Evolutionary conservation across 1,140 invertebrate genomes (phyloP).

Genomic region (Ooceraea biroi): DNA sequence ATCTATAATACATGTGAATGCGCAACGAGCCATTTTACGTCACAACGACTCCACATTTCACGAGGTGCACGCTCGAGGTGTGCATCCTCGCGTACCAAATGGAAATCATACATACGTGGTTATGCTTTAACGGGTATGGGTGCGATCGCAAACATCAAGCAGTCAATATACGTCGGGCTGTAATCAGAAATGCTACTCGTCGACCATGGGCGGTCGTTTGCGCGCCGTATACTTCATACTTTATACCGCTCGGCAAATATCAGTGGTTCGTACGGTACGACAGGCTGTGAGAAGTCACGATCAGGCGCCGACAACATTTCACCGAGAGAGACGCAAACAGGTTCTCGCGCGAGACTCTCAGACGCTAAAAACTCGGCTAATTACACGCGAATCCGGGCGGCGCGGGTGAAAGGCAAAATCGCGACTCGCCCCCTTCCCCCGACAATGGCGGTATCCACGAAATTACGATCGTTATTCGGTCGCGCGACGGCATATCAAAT

Average conservation of each 20-base stretch:
- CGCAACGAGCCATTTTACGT: neutral
- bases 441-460: constrained; percentile 35
- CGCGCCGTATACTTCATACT: constrained; percentile 58
- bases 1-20: constrained; percentile 12
- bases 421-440: neutral
- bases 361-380: constrained; percentile 69
- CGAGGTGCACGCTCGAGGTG: neutral
- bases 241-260: constrained; percentile 61
- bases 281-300: constrained; percentile 62
- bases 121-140: constrained; percentile 20
- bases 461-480: constrained; percentile 39
- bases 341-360: constrained; percentile 66
- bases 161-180: constrained; percentile 15
- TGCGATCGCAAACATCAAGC: neutral
- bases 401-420: constrained; percentile 49
- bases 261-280: constrained; percentile 4
- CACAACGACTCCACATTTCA: neutral
- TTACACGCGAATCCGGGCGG: constrained; percentile 66
- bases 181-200: constrained; percentile 53
- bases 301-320: constrained; percentile 68
- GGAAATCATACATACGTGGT: constrained; percentile 17
- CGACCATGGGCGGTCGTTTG: constrained; percentile 49
- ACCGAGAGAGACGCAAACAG: constrained; percentile 69
- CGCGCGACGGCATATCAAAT: neutral
- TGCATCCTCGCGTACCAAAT: neutral